phyloP scores from a whole-genome alignment of 2,113 vertebrate species.

The Saiga tatarica region DNA sequence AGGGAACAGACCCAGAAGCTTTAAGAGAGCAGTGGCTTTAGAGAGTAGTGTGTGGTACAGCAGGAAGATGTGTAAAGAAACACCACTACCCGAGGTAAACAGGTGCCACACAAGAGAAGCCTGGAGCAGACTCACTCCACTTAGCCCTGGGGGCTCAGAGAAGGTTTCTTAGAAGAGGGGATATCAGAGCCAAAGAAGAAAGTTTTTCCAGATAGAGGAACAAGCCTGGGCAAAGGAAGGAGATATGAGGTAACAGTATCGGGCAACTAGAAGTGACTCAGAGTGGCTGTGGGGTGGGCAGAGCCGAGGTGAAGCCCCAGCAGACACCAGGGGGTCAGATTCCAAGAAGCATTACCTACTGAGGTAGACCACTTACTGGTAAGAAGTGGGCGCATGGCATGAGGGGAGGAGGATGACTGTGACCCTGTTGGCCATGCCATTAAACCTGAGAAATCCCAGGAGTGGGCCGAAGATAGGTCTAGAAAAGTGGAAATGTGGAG shows the following conservation, averaged over 20 bases:
- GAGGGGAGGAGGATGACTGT: not conserved
- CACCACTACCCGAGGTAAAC: not conserved
- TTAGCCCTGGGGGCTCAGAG: not conserved
- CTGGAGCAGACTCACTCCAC: not conserved
- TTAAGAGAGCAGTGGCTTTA: not conserved
- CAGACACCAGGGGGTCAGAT: not conserved
- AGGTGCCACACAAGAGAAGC: not conserved
- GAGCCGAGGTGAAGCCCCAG: not conserved
- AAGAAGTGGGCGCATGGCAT: not conserved
- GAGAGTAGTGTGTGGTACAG: not conserved
- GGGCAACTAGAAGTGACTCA: not conserved
- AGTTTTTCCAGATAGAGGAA: not conserved
- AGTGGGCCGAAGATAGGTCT: not conserved
- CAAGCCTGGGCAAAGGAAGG: conserved; percentile 12
- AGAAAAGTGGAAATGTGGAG: not conserved
- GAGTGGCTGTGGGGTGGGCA: not conserved
- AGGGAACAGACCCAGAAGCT: not conserved
- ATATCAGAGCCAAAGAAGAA: not conserved
- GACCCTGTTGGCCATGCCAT: not conserved
- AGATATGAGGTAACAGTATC: not conserved
- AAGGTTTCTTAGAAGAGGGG: not conserved
- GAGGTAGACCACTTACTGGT: not conserved
- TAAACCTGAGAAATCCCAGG: not conserved
- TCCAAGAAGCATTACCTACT: not conserved
- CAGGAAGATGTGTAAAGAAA: not conserved